These are phyloP conservation scores for Centropyge bicolor DNA, from an alignment of 2,797 vertebrate genomes.

Conservation along the genomic window DNA sequence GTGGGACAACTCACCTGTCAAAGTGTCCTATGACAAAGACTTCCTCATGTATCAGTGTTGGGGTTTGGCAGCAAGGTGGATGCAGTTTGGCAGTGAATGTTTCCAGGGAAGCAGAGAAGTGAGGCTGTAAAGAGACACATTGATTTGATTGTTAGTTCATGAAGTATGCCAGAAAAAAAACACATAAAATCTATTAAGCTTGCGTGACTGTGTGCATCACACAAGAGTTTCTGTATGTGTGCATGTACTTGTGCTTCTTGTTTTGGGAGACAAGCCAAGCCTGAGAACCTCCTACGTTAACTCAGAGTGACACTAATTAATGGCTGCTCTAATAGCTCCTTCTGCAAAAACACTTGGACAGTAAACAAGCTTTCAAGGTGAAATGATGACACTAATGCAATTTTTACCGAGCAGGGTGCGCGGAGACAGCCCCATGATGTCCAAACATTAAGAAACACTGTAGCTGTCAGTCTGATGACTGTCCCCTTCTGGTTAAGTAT, in stretches of 20 bases:
- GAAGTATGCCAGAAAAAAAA: slow-evolving; percentile 23
- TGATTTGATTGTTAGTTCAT: slow-evolving; percentile 27
- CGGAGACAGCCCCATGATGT: slow-evolving; percentile 53
- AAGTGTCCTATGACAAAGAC: slow-evolving; percentile 4
- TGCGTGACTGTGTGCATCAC: slow-evolving; percentile 1
- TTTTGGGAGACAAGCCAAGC: slow-evolving; percentile 65
- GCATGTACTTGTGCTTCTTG: slow-evolving; percentile 6
- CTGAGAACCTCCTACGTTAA: slow-evolving; percentile 63
- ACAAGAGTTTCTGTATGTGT: neutral
- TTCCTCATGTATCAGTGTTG: neutral
- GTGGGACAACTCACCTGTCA: neutral
- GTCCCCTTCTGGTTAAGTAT: slow-evolving; percentile 55
- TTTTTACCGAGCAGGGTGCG: slow-evolving; percentile 40
- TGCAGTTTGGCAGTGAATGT: neutral
- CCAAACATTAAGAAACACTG: slow-evolving; percentile 59
- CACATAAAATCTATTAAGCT: slow-evolving; percentile 24
- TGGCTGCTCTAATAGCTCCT: slow-evolving; percentile 66
- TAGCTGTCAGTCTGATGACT: slow-evolving; percentile 59
- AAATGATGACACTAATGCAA: slow-evolving; percentile 63
- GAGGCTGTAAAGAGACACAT: slow-evolving; percentile 8
- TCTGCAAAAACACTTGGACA: slow-evolving; percentile 68
- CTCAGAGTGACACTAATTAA: slow-evolving; percentile 77
- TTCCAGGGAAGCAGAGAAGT: neutral
- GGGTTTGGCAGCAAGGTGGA: neutral
- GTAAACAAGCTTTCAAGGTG: slow-evolving; percentile 75